Evolutionary conservation across 2,888 invertebrate species (phyloP).

Genomic region (Panorpa germanica): DNA sequence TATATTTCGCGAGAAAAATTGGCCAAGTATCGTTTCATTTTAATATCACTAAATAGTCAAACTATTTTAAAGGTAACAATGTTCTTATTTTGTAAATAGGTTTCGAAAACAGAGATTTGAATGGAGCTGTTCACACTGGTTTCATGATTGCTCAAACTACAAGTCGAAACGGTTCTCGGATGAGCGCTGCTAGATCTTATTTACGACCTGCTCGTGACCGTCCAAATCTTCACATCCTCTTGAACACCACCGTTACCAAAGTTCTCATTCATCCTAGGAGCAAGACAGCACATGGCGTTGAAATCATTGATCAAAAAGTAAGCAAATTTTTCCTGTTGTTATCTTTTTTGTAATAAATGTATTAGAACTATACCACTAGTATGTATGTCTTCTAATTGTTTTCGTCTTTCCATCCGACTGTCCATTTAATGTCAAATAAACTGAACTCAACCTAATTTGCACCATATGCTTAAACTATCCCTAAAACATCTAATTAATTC

Average conservation of each 20-base stretch:
- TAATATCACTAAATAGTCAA: conserved; percentile 3
- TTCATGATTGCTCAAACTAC: conserved; percentile 82
- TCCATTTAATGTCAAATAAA: too few relatives aligned
- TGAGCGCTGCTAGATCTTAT: conserved; percentile 67
- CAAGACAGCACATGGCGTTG: conserved; percentile 59
- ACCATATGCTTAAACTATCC: too few relatives aligned
- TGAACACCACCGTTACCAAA: conserved; percentile 62
- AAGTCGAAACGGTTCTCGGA: conserved; percentile 64
- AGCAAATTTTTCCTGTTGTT: background rate
- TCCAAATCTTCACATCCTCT: conserved; percentile 62
- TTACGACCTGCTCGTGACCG: conserved; percentile 58
- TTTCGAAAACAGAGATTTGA: conserved; percentile 57
- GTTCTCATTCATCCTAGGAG: conserved; percentile 56
- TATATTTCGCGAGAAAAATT: too few relatives aligned
- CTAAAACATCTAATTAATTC: too few relatives aligned
- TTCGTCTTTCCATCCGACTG: too few relatives aligned
- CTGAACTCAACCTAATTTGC: too few relatives aligned
- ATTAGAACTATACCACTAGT: conserved; percentile 10
- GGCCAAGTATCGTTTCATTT: too few relatives aligned
- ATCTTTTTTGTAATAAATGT: conserved; percentile 17
- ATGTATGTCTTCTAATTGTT: conserved; percentile 1
- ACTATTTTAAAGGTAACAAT: conserved; percentile 2
- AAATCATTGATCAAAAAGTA: conserved; percentile 30
- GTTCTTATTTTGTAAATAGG: conserved; percentile 25
- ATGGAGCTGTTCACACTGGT: conserved; percentile 62